Base-by-base conservation (phyloP, 2,113 vertebrate species). In the Oncorhynchus keta region DNA sequence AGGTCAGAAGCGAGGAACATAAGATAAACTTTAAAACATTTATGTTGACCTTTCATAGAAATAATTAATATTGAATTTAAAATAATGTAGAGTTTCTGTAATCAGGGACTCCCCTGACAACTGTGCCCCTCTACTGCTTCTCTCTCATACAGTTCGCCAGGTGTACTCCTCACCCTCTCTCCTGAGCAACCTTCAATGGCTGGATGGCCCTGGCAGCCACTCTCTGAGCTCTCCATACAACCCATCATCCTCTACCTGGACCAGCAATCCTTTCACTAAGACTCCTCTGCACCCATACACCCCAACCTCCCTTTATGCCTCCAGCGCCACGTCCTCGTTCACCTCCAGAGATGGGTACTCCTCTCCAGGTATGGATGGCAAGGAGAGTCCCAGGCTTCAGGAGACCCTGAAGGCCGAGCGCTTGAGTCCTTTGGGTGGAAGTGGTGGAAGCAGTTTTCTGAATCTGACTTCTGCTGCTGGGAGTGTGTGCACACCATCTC, bases 341-440 rank as follows among this genome's bases (percentile, higher is more conserved):
- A 72, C 82, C 70, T 78, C 89, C 81, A 90, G 90, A 77, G 89
- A 93, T 1, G 84, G 78, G 12, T 89, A 89, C 73, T 77, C 78
- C 0, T 89, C 90, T 2, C 89, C 86, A 0, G 68, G 77, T 57
- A 81, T 83, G 1, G 93, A 95, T 7, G 90, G 84, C 74, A 92
- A 94, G 79, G 94, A 92, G 14, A 93, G 93, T 66, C 94, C 93
- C 80, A 89, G 78, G 67, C 93, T 94, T 68, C 89, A 94, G 82
- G 95, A 96, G 80, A 93, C 90, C 76, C 74, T 96, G 76, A 96
- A 95, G 90, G 92, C 93, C 0, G 95, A 97, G 85, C 88, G 95
- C 2, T 82, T 94, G 77, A 95, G 95, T 81, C 94, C 93, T 0
- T 70, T 90, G 16, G 86, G 89, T 5, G 90, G 84, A 0, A 82